Base-by-base conservation (phyloP, 2,797 vertebrate species). In the Cossypha heuglini region DNA sequence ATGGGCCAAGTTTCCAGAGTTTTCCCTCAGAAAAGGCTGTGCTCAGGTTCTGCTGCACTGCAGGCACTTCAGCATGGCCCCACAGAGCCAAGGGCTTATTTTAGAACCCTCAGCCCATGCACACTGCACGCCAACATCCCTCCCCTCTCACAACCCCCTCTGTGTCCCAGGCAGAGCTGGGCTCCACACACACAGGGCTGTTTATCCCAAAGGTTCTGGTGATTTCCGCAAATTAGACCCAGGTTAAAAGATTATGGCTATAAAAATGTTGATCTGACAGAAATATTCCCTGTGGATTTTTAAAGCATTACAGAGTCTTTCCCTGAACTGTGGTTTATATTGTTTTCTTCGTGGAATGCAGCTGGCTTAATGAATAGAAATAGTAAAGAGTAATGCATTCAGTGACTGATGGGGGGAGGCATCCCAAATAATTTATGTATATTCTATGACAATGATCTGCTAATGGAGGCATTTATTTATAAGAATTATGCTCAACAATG, bases 381-480 rank as follows among this genome's bases (percentile, higher is more conserved):
- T 75, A 89, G 38, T 88, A 31, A 86, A 52, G 48, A 94, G 86
- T 77, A 81, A 73, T 93, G 77, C 84, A 82, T 86, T 88, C 66
- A 90, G 43, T 67, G 82, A 86, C 57, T 91, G 79, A 91, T 84
- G 45, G 64, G 42, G 24, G 38, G 18, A 82, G 75, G 59, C 59
- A 79, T 64, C 77, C 52, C 63, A 82, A 90, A 89, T 88, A 64
- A 90, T 85, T 83, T 91, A 91, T 91, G 84, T 93, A 51, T 93
- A 38, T 79, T 75, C 66, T 57, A 4, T 43, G 43, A 95, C 84
- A 79, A 57, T 3, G 1, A 86, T 95, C 68, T 77, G 64, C 75
- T 96, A 91, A 86, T 66, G 63, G 93, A 92, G 49, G 61, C 76
- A 82, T 94, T 95, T 96, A 89, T 77, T 95, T 63, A 72, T 86